A percentile compares a stretch with the other conserved stretches of the same genome.
Evolutionary conservation across 2,113 vertebrate genomes (phyloP).

Genomic region (Montifringilla adamsi): DNA sequence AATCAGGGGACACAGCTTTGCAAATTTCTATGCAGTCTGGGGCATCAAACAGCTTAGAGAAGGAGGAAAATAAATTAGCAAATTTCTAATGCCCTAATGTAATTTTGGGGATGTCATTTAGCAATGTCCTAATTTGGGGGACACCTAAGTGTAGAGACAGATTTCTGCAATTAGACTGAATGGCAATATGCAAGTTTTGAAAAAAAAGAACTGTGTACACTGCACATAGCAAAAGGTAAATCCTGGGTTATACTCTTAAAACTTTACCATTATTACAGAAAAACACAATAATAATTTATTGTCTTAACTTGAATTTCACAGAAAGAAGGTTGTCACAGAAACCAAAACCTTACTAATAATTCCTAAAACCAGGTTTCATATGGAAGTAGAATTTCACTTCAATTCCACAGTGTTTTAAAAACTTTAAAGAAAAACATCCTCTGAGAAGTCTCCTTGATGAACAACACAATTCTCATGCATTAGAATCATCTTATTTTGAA

Average conservation of each 20-base stretch:
- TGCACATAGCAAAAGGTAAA: not conserved
- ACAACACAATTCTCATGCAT: not conserved
- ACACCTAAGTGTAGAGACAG: not conserved
- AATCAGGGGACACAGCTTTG: not conserved
- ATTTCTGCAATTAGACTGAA: not conserved
- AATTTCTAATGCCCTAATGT: not conserved
- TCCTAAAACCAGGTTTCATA: not conserved
- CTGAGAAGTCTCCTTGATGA: not conserved
- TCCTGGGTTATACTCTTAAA: not conserved
- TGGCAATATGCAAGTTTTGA: not conserved
- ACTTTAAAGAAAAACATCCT: not conserved
- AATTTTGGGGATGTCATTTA: not conserved
- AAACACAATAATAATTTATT: not conserved
- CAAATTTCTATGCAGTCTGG: not conserved
- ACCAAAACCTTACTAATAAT: not conserved
- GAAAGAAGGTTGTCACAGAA: not conserved
- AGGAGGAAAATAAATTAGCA: not conserved
- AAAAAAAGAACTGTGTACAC: not conserved
- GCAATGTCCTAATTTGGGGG: not conserved
- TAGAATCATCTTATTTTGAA: not conserved
- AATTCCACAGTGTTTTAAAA: not conserved
- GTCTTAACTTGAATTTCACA: not conserved
- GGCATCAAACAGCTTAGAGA: not conserved
- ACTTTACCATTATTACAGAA: not conserved
- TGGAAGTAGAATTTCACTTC: not conserved